These are phyloP conservation scores for Holothuria scabra DNA, from an alignment of 53 echinoderm and acorn worm genomes.

Conservation along the genomic window DNA sequence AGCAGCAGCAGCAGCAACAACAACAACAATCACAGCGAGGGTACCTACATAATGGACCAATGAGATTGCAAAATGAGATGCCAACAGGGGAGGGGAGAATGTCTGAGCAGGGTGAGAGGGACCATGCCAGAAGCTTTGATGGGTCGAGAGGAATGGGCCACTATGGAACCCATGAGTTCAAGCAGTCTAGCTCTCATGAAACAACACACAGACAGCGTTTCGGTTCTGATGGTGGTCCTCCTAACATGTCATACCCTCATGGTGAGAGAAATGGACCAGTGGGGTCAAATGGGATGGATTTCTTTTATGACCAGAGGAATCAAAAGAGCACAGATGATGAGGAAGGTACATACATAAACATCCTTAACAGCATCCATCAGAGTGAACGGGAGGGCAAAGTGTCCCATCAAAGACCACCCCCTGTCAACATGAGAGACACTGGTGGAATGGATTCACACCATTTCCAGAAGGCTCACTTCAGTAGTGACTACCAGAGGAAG, in stretches of 20 bases:
- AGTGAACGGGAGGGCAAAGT: not conserved
- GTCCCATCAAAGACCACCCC: not conserved
- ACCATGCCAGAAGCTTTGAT: not conserved
- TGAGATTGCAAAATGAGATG: conserved; percentile 4
- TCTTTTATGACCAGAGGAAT: conserved; percentile 28
- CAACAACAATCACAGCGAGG: conserved; percentile 19
- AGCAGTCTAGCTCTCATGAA: not conserved
- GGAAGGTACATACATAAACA: conserved; percentile 2
- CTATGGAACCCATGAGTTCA: conserved; percentile 33
- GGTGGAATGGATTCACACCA: not conserved
- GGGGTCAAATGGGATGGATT: conserved; percentile 23
- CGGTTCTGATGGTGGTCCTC: not conserved
- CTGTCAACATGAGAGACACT: not conserved
- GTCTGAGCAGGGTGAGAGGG: conserved; percentile 8
- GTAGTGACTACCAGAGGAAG: conserved; percentile 20
- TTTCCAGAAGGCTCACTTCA: conserved; percentile 14
- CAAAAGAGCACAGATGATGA: conserved; percentile 23
- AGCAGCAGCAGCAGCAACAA: conserved; percentile 52
- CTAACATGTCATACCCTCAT: conserved; percentile 7
- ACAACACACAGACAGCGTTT: conserved; percentile 8
- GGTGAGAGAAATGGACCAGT: conserved; percentile 17
- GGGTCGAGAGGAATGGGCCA: conserved; percentile 19
- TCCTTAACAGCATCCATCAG: conserved; percentile 26
- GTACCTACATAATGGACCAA: conserved; percentile 20
- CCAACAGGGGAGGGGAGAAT: conserved; percentile 22